These are phyloP conservation scores for Drosophila borealis DNA, from an alignment of 2,888 invertebrate species.

Conservation along the genomic window DNA sequence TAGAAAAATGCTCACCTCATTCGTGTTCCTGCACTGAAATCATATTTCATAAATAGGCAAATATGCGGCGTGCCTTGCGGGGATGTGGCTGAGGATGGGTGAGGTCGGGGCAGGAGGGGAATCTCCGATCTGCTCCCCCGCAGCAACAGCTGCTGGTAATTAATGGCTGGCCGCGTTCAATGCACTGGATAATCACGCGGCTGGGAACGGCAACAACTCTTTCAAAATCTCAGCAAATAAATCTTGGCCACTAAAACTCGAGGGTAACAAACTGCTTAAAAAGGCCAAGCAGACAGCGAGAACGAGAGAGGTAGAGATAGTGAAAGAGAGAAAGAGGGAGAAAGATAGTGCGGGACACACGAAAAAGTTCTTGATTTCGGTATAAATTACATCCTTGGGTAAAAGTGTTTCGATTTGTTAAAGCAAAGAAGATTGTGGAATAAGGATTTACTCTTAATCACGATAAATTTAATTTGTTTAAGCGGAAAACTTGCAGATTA, in stretches of 20 bases:
- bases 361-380: conserved; percentile 50
- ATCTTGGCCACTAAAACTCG: conserved; percentile 58
- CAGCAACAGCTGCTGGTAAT: conserved; percentile 76
- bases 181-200: conserved; percentile 79
- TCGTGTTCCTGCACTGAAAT: conserved; percentile 34
- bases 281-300: conserved; percentile 13
- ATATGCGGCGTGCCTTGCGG: conserved; percentile 35
- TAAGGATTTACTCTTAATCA: conserved; percentile 22
- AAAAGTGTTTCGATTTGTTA: conserved; percentile 62
- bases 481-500: conserved; percentile 1
- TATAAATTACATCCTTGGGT: conserved; percentile 64
- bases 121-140: conserved; percentile 18
- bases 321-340: background rate
- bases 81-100: background rate
- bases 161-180: conserved; percentile 78
- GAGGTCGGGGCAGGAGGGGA: conserved; percentile 9
- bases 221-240: conserved; percentile 75
- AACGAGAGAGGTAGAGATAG: background rate
- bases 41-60: conserved; percentile 75
- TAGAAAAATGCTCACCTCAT: conserved; percentile 51
- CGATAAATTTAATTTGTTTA: conserved; percentile 31
- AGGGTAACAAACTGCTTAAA: conserved; percentile 53
- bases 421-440: conserved; percentile 9
- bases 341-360: conserved; percentile 6
- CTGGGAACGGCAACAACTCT: conserved; percentile 67